phyloP scores from a whole-genome alignment of 2,888 invertebrate species.

The Adelognathus sp. region DNA sequence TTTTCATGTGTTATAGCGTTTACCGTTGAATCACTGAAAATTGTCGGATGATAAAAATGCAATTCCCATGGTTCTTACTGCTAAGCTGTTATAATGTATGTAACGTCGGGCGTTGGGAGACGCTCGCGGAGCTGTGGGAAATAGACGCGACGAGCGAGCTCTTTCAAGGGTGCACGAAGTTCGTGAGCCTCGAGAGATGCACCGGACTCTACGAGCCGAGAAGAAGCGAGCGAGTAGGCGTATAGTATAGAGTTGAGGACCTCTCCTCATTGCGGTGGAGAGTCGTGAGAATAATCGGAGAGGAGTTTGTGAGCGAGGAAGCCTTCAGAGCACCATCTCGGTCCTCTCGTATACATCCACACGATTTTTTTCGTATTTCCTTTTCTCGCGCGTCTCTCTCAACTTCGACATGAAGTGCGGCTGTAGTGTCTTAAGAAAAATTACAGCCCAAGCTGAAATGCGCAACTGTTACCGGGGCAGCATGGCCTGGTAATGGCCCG shows the following conservation, averaged over 20 bases:
- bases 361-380: not conserved
- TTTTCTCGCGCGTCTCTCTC: not conserved
- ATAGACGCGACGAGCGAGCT: not conserved
- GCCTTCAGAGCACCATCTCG: not conserved
- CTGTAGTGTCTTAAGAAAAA: constrained; percentile 12
- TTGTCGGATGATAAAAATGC: not conserved
- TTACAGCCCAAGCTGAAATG: constrained; percentile 22
- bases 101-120: constrained; percentile 4
- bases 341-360: not conserved
- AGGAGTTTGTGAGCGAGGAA: constrained; percentile 21
- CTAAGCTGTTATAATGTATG: constrained; percentile 6
- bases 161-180: constrained; percentile 29
- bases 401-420: not conserved
- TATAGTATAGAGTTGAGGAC: not conserved
- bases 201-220: not conserved
- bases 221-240: not conserved
- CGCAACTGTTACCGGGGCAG: constrained; percentile 34
- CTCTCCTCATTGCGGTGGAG: constrained; percentile 12
- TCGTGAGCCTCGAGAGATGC: not conserved
- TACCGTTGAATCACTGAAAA: not conserved
- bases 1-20: not conserved
- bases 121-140: constrained; percentile 24
- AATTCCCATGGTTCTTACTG: constrained; percentile 14
- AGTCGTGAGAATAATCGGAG: constrained; percentile 35
- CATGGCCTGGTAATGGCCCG: constrained; percentile 58